Conservation (phyloP, 1,140 invertebrate species). For the Euwallacea fornicatus region DNA sequence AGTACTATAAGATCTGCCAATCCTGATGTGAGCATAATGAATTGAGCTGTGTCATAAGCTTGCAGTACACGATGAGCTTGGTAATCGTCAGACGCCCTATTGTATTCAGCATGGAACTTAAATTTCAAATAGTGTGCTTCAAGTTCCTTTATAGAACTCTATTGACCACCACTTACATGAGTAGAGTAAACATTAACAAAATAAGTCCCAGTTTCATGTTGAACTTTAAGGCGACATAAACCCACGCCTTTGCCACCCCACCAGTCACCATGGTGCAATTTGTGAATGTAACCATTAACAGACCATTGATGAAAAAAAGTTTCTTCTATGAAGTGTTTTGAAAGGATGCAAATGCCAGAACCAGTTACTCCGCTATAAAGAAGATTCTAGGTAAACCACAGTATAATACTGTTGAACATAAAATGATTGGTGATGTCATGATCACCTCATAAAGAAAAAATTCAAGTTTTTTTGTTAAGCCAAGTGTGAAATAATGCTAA, state of each 20-base stretch:
- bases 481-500: neutral
- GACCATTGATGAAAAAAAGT: conserved; percentile 90
- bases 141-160: conserved; percentile 1
- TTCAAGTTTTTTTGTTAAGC: neutral
- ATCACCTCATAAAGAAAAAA: conserved; percentile 1
- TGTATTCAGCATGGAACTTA: conserved; percentile 94
- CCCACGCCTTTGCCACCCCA: conserved; percentile 97
- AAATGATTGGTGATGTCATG: conserved; percentile 1
- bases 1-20: conserved; percentile 80
- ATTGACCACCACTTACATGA: conserved; percentile 72
- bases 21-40: conserved; percentile 80
- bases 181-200: conserved; percentile 85
- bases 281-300: conserved; percentile 96
- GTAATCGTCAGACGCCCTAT: conserved; percentile 83
- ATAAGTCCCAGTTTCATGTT: conserved; percentile 61
- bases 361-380: conserved; percentile 80
- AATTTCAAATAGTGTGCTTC: conserved; percentile 4
- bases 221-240: conserved; percentile 68
- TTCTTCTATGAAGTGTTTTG: conserved; percentile 82
- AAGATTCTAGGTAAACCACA: too few relatives aligned
- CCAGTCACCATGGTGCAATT: conserved; percentile 96
- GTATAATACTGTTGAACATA: neutral
- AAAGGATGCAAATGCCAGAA: conserved; percentile 90
- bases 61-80: conserved; percentile 86
- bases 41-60: conserved; percentile 92